Base-by-base conservation (phyloP, 1,140 invertebrate species). In the Pseudomyrmex gracilis region DNA sequence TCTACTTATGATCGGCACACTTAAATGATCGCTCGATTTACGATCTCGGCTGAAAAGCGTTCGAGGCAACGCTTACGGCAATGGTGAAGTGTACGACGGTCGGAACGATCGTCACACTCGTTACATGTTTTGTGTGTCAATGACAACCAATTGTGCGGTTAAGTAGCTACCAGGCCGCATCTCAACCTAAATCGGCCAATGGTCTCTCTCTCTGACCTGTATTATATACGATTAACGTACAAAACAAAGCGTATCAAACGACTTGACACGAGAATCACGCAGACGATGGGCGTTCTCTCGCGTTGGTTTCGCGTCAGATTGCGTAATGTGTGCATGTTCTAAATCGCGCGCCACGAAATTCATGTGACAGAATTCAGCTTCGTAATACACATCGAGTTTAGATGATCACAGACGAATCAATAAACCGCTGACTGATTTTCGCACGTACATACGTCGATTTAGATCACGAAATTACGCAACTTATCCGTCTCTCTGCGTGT, bases 141-240 rank as follows among this genome's bases (percentile, higher is more conserved):
- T 92, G 92, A 91, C 91, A 90, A 92, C 89, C 92, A 93, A 93
- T 93, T 93, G 92, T 86, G 87, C 84, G 90, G 47, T 92, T 90
- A 93, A 92, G 91, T 92, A 91, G 87, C 87, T 80, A 82, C 82
- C 88, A 83, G 76, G 83, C 67, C 76, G 84, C 90, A 80, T 90
- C 86, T 83, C 90, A 90, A 89, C 89, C 88, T 90, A 92, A 93
- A 93, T 92, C 91, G 90, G 82, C 76, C 91, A 89, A 90, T 93
- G 87, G 73, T 90, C 87, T 85, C 71, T 86, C 68, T 87, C 34
- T 34, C 68, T 87, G 86, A 86, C 87, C 90, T 89, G 85, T 87
- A 89, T 89, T 89, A 85, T 87, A 89, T 89, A 88, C 67, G 85
- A 90, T 91, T 91, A 90, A 89, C 82, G 64, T 86, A 90, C 80